Evolutionary conservation across 2,888 invertebrate species (phyloP).

Genomic region (Acanthosepion esculentum): DNA sequence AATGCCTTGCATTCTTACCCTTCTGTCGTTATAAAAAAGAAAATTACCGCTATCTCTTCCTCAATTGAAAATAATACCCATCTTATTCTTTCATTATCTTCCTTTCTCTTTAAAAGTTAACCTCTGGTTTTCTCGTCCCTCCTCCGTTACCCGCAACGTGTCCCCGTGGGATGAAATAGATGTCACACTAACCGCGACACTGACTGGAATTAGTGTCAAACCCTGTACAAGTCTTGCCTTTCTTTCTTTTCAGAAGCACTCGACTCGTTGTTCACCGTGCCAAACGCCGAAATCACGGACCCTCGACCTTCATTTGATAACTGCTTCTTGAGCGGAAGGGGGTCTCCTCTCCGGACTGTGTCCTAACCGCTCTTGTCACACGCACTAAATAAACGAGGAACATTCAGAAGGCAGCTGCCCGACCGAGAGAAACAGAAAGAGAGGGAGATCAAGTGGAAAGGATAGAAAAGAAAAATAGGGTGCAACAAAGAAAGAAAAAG

Average conservation of each 20-base stretch:
- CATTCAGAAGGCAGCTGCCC: background rate
- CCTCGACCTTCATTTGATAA: constrained; percentile 18
- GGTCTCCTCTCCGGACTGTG: background rate
- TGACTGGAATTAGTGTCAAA: constrained; percentile 5
- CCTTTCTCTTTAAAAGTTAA: background rate
- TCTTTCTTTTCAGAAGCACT: background rate
- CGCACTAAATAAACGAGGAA: background rate
- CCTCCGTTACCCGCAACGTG: background rate
- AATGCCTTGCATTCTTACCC: background rate
- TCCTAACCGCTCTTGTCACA: background rate
- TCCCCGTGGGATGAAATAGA: background rate
- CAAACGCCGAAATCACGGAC: background rate
- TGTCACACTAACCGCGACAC: constrained; percentile 33
- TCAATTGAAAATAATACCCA: background rate
- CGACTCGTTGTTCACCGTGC: background rate
- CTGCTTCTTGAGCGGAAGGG: background rate
- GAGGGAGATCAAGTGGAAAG: background rate
- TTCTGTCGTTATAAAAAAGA: background rate
- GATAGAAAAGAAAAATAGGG: background rate
- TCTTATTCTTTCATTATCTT: background rate
- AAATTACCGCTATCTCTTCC: background rate
- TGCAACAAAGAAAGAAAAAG: background rate
- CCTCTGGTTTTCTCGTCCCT: background rate
- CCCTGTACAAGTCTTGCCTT: background rate
- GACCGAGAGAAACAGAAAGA: background rate